Conservation (phyloP, 2,888 invertebrate genomes). For the Coronaproctus castanopsis region DNA sequence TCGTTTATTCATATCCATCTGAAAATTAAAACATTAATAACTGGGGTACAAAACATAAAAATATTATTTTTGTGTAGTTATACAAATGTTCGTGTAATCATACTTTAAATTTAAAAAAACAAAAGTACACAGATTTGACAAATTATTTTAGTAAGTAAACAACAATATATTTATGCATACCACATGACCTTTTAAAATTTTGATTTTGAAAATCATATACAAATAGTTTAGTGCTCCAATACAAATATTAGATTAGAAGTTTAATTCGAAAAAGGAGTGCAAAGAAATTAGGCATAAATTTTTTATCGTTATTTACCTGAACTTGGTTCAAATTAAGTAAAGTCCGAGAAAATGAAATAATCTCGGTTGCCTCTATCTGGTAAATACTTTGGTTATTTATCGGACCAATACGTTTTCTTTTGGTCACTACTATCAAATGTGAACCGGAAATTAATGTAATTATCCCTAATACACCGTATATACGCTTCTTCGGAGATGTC, state of each 20-base stretch:
- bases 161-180: background rate
- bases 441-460: slow-evolving; percentile 65
- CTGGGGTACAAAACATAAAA: background rate
- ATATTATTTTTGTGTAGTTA: too few relatives aligned
- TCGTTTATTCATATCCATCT: slow-evolving; percentile 58
- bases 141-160: too few relatives aligned
- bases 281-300: too few relatives aligned
- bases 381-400: slow-evolving; percentile 61
- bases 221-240: background rate
- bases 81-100: too few relatives aligned
- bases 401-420: slow-evolving; percentile 59
- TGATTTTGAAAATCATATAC: background rate
- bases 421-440: slow-evolving; percentile 74
- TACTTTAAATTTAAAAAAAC: too few relatives aligned
- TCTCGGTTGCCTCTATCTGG: slow-evolving; percentile 54
- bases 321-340: slow-evolving; percentile 62
- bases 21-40: slow-evolving; percentile 19
- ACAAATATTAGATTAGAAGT: too few relatives aligned
- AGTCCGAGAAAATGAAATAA: slow-evolving; percentile 69
- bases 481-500: slow-evolving; percentile 33
- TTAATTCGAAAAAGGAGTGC: too few relatives aligned
- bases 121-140: too few relatives aligned
- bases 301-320: slow-evolving; percentile 37
- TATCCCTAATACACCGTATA: slow-evolving; percentile 75
- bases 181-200: background rate